A percentile compares a stretch with the other conserved stretches of the same genome.
phyloP scores from a whole-genome alignment of 2,888 invertebrate species.

The Ormyrus nitidulus region DNA sequence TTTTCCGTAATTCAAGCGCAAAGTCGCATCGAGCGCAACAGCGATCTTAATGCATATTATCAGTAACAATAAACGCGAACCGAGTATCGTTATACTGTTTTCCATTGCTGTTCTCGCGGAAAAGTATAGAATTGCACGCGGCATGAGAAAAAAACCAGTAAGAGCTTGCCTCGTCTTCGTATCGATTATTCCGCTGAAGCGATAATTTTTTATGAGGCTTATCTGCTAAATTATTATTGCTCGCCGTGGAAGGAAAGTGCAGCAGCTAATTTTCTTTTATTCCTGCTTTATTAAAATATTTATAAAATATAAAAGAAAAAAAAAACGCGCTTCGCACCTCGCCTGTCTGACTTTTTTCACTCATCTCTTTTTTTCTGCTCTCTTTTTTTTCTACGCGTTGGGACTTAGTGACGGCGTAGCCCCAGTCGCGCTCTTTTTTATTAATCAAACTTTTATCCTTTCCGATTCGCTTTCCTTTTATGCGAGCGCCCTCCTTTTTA shows the following conservation, averaged over 20 bases:
- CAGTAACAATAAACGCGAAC: too few relatives aligned
- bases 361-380: slow-evolving; percentile 16
- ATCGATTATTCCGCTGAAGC: too few relatives aligned
- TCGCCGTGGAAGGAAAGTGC: background rate
- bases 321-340: background rate
- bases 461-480: slow-evolving; percentile 9
- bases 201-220: slow-evolving; percentile 12
- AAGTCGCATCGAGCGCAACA: too few relatives aligned
- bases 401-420: too few relatives aligned
- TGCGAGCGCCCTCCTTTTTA: slow-evolving; percentile 10
- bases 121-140: too few relatives aligned
- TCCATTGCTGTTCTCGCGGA: too few relatives aligned
- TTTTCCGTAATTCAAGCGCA: too few relatives aligned
- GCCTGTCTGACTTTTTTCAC: background rate
- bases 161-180: too few relatives aligned
- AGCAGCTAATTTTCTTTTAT: slow-evolving; percentile 7
- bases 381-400: background rate
- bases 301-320: background rate
- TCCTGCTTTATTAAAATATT: slow-evolving; percentile 13
- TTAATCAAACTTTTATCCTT: slow-evolving; percentile 36
- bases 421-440: slow-evolving; percentile 22
- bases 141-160: too few relatives aligned
- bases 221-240: slow-evolving; percentile 24
- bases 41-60: too few relatives aligned
- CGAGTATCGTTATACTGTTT: too few relatives aligned